These are phyloP conservation scores for Bubalus kerabau DNA, from an alignment of 2,113 vertebrate genomes.

Conservation along the genomic window DNA sequence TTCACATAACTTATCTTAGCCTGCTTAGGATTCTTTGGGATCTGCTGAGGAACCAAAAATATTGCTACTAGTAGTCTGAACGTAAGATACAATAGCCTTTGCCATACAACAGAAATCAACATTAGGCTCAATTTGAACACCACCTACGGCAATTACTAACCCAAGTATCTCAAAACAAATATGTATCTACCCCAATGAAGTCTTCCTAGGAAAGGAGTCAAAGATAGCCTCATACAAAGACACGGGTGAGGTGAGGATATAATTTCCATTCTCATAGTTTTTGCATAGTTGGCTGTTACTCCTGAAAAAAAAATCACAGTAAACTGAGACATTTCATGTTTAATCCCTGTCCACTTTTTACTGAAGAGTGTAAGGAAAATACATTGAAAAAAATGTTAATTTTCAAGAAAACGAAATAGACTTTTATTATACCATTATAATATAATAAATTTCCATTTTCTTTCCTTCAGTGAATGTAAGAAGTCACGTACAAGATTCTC, in stretches of 20 bases:
- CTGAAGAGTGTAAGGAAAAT: not conserved
- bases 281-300: not conserved
- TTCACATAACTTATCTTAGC: not conserved
- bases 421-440: not conserved
- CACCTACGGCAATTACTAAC: not conserved
- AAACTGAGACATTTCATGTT: not conserved
- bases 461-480: not conserved
- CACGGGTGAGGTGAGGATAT: not conserved
- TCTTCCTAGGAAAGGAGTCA: not conserved
- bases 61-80: not conserved
- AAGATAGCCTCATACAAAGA: not conserved
- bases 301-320: not conserved
- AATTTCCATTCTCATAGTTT: not conserved
- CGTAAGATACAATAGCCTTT: not conserved
- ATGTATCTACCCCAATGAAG: not conserved
- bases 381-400: not conserved
- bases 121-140: not conserved
- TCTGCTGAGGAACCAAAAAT: not conserved
- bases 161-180: not conserved
- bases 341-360: not conserved
- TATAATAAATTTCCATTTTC: not conserved
- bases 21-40: not conserved
- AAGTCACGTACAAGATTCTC: not conserved
- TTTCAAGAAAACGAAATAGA: slow-evolving; percentile 27
- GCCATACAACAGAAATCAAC: not conserved